Percentiles rank a stretch among this genome's conserved stretches.
Conservation (phyloP, 1,140 invertebrate genomes). For the Drosophila ogumai region DNA sequence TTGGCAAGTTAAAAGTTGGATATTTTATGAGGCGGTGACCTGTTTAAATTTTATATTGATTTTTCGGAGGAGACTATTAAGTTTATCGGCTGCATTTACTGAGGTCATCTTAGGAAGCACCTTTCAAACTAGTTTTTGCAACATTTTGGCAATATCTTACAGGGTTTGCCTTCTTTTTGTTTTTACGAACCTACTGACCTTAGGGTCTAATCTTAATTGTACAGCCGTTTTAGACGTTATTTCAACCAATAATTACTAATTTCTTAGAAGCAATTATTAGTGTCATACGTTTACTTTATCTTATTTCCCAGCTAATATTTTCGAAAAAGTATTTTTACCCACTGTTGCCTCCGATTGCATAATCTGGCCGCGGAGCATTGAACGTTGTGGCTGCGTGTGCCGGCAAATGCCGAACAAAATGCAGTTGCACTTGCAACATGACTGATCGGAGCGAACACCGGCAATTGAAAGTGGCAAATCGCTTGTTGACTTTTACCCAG, state of each 20-base stretch:
- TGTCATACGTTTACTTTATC: neutral
- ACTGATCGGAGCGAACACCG: constrained; percentile 41
- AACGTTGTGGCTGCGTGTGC: constrained; percentile 24
- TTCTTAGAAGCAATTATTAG: neutral
- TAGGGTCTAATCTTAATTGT: neutral
- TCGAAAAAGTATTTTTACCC: neutral
- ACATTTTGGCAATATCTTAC: constrained; percentile 7
- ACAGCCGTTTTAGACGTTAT: neutral
- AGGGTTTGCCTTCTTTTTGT: neutral
- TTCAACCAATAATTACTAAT: neutral
- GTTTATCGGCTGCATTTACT: neutral
- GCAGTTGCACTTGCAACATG: constrained; percentile 79
- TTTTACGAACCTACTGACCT: constrained; percentile 11
- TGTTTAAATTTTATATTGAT: constrained; percentile 3
- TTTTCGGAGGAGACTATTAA: neutral
- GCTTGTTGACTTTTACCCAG: constrained; percentile 68
- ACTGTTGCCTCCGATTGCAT: constrained; percentile 49
- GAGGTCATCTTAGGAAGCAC: constrained; percentile 7
- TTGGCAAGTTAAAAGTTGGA: neutral
- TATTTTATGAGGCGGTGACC: neutral
- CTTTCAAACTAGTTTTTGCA: constrained; percentile 14
- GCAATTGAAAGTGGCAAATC: constrained; percentile 67
- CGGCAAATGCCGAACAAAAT: constrained; percentile 36
- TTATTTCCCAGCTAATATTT: neutral
- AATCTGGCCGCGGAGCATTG: constrained; percentile 47